Conservation (phyloP, 2,797 vertebrate genomes). For the Melopsittacus undulatus region DNA sequence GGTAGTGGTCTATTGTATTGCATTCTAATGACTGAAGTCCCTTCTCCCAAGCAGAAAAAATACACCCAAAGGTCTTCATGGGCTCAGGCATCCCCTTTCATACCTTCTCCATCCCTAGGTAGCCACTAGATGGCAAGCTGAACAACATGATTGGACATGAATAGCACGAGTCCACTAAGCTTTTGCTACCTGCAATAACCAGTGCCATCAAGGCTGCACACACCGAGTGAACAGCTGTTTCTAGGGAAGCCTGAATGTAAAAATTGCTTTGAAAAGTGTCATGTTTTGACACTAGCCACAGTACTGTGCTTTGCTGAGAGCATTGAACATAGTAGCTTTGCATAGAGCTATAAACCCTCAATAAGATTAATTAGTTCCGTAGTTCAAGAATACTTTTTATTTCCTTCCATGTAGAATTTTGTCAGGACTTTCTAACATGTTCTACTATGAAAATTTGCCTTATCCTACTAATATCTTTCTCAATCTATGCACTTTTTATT, state of each 20-base stretch:
- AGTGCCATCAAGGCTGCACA: neutral
- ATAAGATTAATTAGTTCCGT: neutral
- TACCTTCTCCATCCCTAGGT: neutral
- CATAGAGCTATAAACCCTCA: neutral
- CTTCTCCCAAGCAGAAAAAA: neutral
- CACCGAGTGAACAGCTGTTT: neutral
- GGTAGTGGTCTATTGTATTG: neutral
- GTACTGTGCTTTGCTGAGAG: neutral
- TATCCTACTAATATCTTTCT: neutral
- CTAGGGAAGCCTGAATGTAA: neutral
- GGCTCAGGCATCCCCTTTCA: neutral
- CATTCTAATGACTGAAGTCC: neutral
- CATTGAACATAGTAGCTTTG: neutral
- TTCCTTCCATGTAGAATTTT: neutral
- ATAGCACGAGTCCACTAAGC: neutral
- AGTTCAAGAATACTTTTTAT: neutral
- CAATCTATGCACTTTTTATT: neutral
- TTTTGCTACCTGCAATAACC: neutral
- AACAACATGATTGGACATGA: neutral
- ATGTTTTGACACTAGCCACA: neutral
- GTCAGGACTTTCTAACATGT: neutral
- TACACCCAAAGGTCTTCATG: neutral
- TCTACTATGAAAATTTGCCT: neutral
- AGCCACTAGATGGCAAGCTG: slow-evolving; percentile 56
- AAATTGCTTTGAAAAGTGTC: neutral